phyloP scores from a whole-genome alignment of 2,113 vertebrate species.

The Sturnus vulgaris region DNA sequence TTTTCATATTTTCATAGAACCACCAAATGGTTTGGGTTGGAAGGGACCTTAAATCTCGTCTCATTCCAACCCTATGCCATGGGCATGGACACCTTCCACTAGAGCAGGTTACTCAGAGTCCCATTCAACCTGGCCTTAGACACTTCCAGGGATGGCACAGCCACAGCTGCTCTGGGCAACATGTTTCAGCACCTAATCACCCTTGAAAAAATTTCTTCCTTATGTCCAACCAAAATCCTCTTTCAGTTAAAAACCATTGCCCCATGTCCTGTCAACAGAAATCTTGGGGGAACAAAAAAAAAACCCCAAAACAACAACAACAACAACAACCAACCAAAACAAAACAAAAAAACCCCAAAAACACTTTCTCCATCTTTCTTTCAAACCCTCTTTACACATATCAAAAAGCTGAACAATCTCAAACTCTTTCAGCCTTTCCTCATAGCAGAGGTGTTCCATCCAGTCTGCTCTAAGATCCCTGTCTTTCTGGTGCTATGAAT shows the following conservation, averaged over 20 bases:
- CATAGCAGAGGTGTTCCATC: not conserved
- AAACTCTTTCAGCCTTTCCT: not conserved
- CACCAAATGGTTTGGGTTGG: not conserved
- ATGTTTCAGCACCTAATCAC: not conserved
- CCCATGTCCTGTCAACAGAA: not conserved
- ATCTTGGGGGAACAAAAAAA: not conserved
- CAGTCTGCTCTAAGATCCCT: not conserved
- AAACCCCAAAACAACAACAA: too few relatives aligned
- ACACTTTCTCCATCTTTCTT: not conserved
- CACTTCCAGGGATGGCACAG: not conserved
- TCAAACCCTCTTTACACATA: not conserved
- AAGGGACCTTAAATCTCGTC: not conserved
- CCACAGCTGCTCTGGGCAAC: not conserved
- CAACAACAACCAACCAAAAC: too few relatives aligned
- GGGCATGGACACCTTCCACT: not conserved
- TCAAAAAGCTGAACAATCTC: not conserved
- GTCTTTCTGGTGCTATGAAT: not conserved
- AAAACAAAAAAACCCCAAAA: not conserved
- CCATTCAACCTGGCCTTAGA: rapidly evolving
- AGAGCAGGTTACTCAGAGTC: not conserved
- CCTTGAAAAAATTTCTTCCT: not conserved
- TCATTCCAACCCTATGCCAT: not conserved
- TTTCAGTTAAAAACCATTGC: not conserved
- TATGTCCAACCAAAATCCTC: not conserved
- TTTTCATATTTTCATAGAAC: not conserved